Base-by-base conservation (phyloP, 2,888 invertebrate species). In the Apocheima hispidaria region DNA sequence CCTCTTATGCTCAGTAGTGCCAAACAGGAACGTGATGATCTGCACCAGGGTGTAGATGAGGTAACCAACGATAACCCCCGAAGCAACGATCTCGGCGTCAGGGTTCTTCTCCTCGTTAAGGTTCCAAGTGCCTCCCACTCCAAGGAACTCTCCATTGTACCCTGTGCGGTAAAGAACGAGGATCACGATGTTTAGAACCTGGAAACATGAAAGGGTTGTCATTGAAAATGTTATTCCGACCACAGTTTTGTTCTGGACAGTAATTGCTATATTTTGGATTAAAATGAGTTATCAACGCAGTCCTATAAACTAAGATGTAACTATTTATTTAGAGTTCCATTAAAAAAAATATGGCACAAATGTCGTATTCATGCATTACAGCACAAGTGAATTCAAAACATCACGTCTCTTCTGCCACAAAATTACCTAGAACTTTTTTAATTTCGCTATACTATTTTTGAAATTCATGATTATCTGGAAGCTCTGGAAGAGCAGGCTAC, bases 121-220 rank as follows among this genome's bases (percentile, higher is more conserved):
- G 88, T 97, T 97, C 97, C 97, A 97, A 16, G 97, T 97, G 57
- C 97, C 97, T 44, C 97, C 97, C 53, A 97, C 96, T 33, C 97
- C 97, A 64, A 98, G 93, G 83, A 97, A 97, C 80, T 95, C 95
- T 2, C 97, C 97, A 70, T 95, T 95, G 88, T 95, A 96, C 10
- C 97, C 97, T 23, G 96, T 96, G 64, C 97, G 95, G 87, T 98
- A 97, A 7, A 97, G 90, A 58, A 97, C 95, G 51, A 97, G 79
- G 72, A 97, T 94, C 12, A 97, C 95, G 68, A 97, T 92, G 88
- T 97, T 97, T 52, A 97, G 79, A n/a, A 97, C 94, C 97, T 97
- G 88, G 33, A 92, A 60, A 12, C 14, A 14, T 26, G 10, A 44
- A 16, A 26, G 9, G 14, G 18, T 7, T 7, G 2, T 1, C 20